phyloP scores from a whole-genome alignment of 2,797 vertebrate genomes.

The Champsocephalus esox region DNA sequence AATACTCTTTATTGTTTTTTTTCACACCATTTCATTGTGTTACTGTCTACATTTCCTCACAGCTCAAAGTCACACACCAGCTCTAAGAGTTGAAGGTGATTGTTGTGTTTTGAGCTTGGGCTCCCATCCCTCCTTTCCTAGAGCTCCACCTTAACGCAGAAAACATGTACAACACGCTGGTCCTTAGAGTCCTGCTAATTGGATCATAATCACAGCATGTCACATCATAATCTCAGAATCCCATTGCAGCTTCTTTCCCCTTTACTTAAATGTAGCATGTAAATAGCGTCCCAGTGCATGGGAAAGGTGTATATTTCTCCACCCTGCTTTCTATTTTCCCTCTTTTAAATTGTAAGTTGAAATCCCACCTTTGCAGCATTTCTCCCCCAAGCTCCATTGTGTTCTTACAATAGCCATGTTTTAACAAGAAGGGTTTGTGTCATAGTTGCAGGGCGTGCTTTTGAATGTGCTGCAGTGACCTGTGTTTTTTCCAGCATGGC shows the following conservation, averaged over 20 bases:
- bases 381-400: constrained; percentile 24
- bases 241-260: constrained; percentile 44
- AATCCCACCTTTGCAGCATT: constrained; percentile 54
- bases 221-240: constrained; percentile 29
- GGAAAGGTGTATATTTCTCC: constrained; percentile 42
- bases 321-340: constrained; percentile 49
- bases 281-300: constrained; percentile 68
- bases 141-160: constrained; percentile 55
- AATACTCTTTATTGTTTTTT: constrained; percentile 53
- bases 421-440: constrained; percentile 34
- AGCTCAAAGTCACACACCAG: constrained; percentile 74
- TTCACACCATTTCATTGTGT: constrained; percentile 55
- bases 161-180: constrained; percentile 41
- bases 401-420: constrained; percentile 35
- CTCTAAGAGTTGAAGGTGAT: constrained; percentile 82
- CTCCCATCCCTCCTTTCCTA: constrained; percentile 53
- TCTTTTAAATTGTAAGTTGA: constrained; percentile 31
- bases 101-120: constrained; percentile 72
- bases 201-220: constrained; percentile 66
- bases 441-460: constrained; percentile 44
- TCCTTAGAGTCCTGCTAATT: constrained; percentile 37
- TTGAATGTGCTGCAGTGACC: constrained; percentile 70
- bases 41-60: constrained; percentile 65
- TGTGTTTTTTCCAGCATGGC: constrained; percentile 68
- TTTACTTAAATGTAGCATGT: constrained; percentile 71